Evolutionary conservation across 2,797 vertebrate genomes (phyloP).

Genomic region (Squalus acanthias): DNA sequence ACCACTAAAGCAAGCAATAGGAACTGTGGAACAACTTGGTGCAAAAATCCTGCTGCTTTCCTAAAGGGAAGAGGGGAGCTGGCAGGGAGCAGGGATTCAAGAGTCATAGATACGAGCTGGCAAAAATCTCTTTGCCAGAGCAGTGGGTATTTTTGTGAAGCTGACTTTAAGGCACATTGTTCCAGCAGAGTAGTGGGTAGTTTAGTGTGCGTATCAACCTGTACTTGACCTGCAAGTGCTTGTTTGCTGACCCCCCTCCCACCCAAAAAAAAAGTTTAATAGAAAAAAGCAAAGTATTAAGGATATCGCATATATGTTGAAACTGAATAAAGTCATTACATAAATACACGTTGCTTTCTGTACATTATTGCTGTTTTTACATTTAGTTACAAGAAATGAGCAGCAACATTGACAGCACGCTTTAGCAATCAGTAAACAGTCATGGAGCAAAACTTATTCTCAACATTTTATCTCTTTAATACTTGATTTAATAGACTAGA

Average conservation of each 20-base stretch:
- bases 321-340: not conserved
- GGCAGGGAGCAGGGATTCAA: not conserved
- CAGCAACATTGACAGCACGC: not conserved
- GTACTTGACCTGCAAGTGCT: constrained; percentile 24
- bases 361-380: constrained; percentile 1
- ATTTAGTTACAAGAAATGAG: not conserved
- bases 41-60: not conserved
- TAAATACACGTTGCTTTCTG: constrained; percentile 13
- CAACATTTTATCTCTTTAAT: not conserved
- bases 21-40: not conserved
- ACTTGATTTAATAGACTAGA: not conserved
- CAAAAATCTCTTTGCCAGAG: not conserved
- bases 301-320: not conserved
- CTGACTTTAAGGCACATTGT: not conserved
- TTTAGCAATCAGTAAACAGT: not conserved
- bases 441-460: not conserved
- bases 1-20: not conserved
- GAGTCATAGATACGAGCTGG: not conserved
- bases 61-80: not conserved
- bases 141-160: not conserved
- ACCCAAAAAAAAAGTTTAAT: not conserved
- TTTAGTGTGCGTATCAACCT: not conserved
- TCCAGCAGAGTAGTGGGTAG: not conserved
- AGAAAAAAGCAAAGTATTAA: constrained; percentile 7
- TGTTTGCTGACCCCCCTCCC: not conserved